Evolutionary conservation across 2,113 vertebrate species (phyloP).

Genomic region (Lucifuga dentata): DNA sequence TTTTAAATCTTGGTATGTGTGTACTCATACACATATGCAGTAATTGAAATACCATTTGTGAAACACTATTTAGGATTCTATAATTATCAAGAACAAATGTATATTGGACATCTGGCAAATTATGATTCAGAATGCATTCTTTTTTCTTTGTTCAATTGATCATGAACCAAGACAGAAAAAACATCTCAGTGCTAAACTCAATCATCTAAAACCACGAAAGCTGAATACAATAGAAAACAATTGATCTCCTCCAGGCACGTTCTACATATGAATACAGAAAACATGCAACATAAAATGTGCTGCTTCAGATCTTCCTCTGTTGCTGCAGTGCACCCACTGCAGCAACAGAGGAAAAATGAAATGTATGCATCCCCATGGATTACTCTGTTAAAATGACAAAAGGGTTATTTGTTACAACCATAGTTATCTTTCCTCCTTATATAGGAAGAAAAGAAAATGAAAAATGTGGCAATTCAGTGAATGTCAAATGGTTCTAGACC

Average conservation of each 20-base stretch:
- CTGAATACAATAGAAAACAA: background rate
- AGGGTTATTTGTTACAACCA: no score
- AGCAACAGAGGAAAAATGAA: background rate
- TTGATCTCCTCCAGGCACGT: background rate
- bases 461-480: background rate
- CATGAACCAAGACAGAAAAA: background rate
- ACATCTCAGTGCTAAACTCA: background rate
- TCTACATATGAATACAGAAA: background rate
- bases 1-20: no score
- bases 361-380: slow-evolving; percentile 8
- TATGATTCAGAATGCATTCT: background rate
- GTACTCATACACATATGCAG: background rate
- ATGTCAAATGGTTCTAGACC: background rate
- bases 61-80: background rate
- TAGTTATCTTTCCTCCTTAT: no score
- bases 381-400: background rate
- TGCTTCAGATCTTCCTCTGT: background rate
- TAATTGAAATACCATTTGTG: background rate
- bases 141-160: background rate
- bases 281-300: slow-evolving; percentile 1
- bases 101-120: background rate
- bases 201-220: background rate
- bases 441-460: no score
- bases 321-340: background rate
- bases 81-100: background rate